Base-by-base conservation (phyloP, 1,140 invertebrate genomes). In the Chironomus striatipennis region DNA sequence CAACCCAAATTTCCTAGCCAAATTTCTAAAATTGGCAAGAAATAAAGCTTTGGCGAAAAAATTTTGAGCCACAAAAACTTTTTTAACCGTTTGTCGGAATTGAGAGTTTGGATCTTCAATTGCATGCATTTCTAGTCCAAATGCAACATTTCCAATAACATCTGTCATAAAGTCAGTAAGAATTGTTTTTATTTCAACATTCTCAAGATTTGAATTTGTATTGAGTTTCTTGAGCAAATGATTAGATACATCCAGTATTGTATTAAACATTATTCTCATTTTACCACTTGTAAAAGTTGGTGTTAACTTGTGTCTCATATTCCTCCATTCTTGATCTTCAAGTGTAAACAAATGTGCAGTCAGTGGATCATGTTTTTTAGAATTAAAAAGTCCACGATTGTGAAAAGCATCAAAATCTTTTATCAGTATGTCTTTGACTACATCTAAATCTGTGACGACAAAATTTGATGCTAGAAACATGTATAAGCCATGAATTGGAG, bases 271-370 rank as follows among this genome's bases (percentile, higher is more conserved):
- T 17, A 79, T 80, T 77, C 83, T 87, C 21, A 88, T 78, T 77
- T 86, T 87, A 0, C 81, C 83, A 7, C 84, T 81, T 0, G 86
- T 89, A 77, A 91, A 91, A 0, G 86, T 86, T 4, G 88, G 88
- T 43, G 87, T 87, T 21, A 90, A 81, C 74, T 89, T 86, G 7
- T 84, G 81, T 73, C 89, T 81, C 47, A 90, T 81, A 57, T 84
- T 79, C 73, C 85, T 85, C 89, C 89, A 91, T 24, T 83, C 80
- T 12, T 84, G 80, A 10, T 85, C 87, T 74, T 83, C 82, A 73
- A 85, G 78, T 47, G 83, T 83, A 43, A 88, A 83, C 10, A 88
- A 77, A 77, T 87, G 84, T 21, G 80, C 83, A 9, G 81, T 80
- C n/a, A 88, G 73, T 8, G 86, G 82, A 76, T 88, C 86, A 72